A percentile compares a stretch with the other conserved stretches of the same genome.
Conservation (phyloP, 2,888 invertebrate genomes). For the Polyommatus icarus region DNA sequence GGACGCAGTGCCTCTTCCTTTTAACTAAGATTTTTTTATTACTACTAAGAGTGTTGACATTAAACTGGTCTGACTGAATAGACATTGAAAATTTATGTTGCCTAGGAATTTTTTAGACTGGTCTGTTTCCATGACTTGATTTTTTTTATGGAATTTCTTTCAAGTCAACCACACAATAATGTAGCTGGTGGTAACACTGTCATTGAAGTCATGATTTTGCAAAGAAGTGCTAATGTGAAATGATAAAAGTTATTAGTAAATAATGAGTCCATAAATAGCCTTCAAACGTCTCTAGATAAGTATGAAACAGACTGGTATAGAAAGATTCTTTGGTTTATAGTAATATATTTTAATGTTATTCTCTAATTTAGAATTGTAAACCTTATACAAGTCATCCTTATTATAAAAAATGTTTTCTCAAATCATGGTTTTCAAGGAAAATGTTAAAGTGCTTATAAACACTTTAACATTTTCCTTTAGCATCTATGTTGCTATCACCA, state of each 20-base stretch:
- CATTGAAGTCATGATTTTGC: neutral
- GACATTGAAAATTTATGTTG: slow-evolving; percentile 25
- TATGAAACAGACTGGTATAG: neutral
- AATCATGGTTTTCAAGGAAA: slow-evolving; percentile 3
- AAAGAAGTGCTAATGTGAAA: neutral
- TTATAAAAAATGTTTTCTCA: neutral
- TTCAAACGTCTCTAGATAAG: neutral
- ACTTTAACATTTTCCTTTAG: no score
- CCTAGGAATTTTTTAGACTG: neutral
- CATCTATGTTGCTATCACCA: neutral
- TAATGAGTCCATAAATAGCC: neutral
- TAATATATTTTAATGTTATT: slow-evolving; percentile 21
- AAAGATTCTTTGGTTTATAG: neutral
- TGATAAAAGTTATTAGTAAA: neutral
- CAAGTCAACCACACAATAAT: neutral
- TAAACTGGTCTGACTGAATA: slow-evolving; percentile 35
- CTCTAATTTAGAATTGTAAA: neutral
- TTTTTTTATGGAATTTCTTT: neutral
- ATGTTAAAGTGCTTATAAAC: neutral
- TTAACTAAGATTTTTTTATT: slow-evolving; percentile 28
- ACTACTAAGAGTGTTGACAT: slow-evolving; percentile 26
- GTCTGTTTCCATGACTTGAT: slow-evolving; percentile 3
- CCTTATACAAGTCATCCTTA: neutral
- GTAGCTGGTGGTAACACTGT: neutral
- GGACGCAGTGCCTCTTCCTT: slow-evolving; percentile 50